Base-by-base conservation (phyloP, 2,888 invertebrate genomes). In the Mechanitis mazaeus region DNA sequence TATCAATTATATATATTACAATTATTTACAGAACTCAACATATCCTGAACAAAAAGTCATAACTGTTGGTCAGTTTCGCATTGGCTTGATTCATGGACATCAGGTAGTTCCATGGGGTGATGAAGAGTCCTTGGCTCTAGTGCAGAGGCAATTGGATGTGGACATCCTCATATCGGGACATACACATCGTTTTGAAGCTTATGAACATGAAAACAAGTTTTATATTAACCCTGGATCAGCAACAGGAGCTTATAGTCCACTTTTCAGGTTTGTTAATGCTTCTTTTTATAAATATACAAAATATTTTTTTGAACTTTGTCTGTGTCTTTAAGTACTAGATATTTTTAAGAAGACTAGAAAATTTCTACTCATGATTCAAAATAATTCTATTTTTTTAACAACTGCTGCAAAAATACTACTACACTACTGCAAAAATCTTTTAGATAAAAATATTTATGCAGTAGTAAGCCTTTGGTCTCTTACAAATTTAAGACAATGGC, bases 151-250 rank as follows among this genome's bases (percentile, higher is more conserved):
- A 81, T 87, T 99, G 33, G 99, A 99, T 79, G 99, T 99, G 2
- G 99, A 99, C 84, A 98, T 99, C 73, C 91, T 99, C 55, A 99
- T 99, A 78, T 97, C 98, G 0, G 99, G 99, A 0, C 99, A 99
- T 81, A 99, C 99, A 0, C 99, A 99, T 85, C 96, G 97, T 75
- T 99, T 99, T 87, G 98, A 98, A 79, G 98, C 98, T 0, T 98
- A 98, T 73, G 99, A 99, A 81, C 97, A 98, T 89, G 98, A 98
- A 79, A 98, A 97, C 78, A 98, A 98, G 84, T 99, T 99, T 87
- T 99, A 97, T 83, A 98, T 99, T 60, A 99, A 99, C 86, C 99
- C 99, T 3, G 99, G 99, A 7, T 98, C 98, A 3, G 99, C 98
- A 2, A 99, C 99, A 35, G 99, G 99, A 11, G 98, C 99, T 4